Base-by-base conservation (phyloP, 37 sponge, comb jelly and placozoan species). In the Chondrilla cf. caribensis region DNA sequence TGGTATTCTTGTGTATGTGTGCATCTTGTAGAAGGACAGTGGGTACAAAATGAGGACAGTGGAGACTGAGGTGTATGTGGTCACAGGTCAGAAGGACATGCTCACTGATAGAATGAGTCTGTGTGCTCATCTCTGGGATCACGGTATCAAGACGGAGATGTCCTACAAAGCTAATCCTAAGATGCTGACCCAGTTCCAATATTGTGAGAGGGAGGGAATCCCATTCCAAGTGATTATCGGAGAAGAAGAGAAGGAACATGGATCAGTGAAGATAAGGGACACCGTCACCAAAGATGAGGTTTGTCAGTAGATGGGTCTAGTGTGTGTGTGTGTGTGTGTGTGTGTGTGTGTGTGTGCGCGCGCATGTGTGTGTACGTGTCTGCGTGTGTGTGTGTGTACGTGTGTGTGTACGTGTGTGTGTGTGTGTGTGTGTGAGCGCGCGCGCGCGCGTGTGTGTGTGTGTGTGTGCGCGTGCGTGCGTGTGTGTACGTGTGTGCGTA, bases 111-210 rank as follows among this genome's bases (percentile, higher is more conserved):
- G 99, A 60, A 93, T 96, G 93, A 87, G 71, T 47, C 59, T 96
- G 19, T 89, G 95, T 55, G 73, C 82, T 57, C 29, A 71, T 73
- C 81, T 98, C 60, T 98, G 99, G 96, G 95, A 95, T 77, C 80
- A 85, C 51, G 91, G 88, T 33, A 91, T 98, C 37, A 94, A 92
- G 89, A 79, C 93, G 39, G 99, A 98, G 79, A 84, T 94, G 81
- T 7, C 88, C 24, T 96, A 96, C 87, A 94, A 92, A 84, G 86
- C 86, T 60, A 87, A 93, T 76, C 93, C 97, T 0, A 96, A 94
- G 80, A 84, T 98, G 21, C 79, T 98, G 73, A 94, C 87, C 64
- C 99, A 98, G 87, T 85, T 96, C 73, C 96, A 98, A 78, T 91
- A 93, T 86, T 91, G 97, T 86, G 99, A 98, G 79, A 83, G 40